These are phyloP conservation scores for Tor tambroides DNA, from an alignment of 2,113 vertebrate species.

Conservation along the genomic window DNA sequence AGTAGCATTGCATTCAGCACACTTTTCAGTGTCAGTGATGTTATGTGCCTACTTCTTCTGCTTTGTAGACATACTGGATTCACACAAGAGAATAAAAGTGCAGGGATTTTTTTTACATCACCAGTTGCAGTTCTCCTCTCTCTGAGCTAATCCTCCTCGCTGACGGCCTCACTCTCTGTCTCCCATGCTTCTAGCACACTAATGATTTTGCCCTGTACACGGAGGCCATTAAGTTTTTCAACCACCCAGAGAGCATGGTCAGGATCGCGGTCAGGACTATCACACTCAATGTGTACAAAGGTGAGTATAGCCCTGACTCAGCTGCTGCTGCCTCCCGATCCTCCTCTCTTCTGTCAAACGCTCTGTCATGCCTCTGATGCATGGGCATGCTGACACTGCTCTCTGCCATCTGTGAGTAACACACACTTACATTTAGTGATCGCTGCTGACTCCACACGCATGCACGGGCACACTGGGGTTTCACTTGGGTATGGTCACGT, in stretches of 20 bases:
- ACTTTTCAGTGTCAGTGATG: background rate
- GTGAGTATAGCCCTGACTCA: conserved; percentile 74
- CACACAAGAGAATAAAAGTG: background rate
- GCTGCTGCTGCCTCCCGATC: conserved; percentile 15
- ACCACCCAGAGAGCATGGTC: conserved; percentile 99
- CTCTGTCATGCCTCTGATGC: conserved; percentile 56
- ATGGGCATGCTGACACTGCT: conserved; percentile 62
- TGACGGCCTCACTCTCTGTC: conserved; percentile 66
- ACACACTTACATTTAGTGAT: background rate
- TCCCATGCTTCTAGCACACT: conserved; percentile 89
- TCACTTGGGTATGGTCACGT: background rate
- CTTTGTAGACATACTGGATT: background rate
- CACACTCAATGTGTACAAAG: conserved; percentile 99
- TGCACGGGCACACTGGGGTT: background rate
- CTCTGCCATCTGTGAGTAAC: conserved; percentile 51
- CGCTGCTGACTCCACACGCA: background rate
- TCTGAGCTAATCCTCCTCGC: conserved; percentile 65
- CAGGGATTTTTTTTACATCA: background rate
- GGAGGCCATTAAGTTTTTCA: conserved; percentile 99
- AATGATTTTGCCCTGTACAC: conserved; percentile 99
- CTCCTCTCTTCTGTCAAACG: conserved; percentile 51
- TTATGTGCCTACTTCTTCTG: background rate
- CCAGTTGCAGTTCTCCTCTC: conserved; percentile 51
- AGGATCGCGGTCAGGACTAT: conserved; percentile 98
- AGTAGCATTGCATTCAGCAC: background rate